Conservation (phyloP, 2,888 invertebrate genomes). For the Melikaiella ostensackeni region DNA sequence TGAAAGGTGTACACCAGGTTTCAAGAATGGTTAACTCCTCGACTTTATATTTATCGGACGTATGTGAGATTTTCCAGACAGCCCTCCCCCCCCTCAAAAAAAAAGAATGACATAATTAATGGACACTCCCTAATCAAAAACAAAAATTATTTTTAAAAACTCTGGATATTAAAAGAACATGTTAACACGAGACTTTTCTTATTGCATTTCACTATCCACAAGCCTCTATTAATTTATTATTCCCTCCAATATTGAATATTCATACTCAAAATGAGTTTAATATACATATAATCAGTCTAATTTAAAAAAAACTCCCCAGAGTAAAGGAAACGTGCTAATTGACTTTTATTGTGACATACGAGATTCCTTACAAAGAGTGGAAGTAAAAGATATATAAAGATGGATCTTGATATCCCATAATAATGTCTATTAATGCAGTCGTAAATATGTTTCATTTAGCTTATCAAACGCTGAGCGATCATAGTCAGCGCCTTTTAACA, state of each 20-base stretch:
- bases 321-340: slow-evolving; percentile 8
- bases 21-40: too few relatives aligned
- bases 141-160: neutral
- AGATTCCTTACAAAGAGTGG: slow-evolving; percentile 9
- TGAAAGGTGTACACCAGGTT: too few relatives aligned
- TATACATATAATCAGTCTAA: neutral
- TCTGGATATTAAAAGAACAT: too few relatives aligned
- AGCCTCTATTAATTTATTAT: neutral
- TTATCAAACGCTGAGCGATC: slow-evolving; percentile 43
- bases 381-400: slow-evolving; percentile 4
- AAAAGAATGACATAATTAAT: too few relatives aligned
- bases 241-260: neutral
- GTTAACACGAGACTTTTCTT: neutral
- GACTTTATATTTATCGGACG: too few relatives aligned
- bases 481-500: slow-evolving; percentile 59
- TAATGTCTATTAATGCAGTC: neutral
- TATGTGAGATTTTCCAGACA: too few relatives aligned
- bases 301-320: neutral
- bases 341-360: slow-evolving; percentile 30
- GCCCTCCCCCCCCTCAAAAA: too few relatives aligned
- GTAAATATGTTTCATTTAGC: neutral
- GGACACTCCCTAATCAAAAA: neutral
- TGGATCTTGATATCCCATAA: slow-evolving; percentile 16
- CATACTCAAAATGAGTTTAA: neutral
- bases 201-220: neutral